Evolutionary conservation across 2,113 vertebrate species (phyloP), one percentile per base, ranked within the genome.

Genomic region (Xiphophorus hellerii): DNA sequence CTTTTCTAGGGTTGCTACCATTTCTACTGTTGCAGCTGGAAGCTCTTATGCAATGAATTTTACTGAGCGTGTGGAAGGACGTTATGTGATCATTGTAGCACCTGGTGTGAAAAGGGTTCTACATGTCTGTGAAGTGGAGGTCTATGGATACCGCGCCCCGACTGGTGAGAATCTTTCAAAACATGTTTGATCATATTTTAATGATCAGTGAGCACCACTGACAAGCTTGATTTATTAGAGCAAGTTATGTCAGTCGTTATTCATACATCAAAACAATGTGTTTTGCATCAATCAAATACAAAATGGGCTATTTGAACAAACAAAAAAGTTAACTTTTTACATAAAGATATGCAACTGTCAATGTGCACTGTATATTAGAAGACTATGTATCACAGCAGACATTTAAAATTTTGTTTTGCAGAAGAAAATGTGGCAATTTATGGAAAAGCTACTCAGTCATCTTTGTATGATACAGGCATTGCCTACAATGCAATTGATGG

Each of bases 391-490:
- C 15, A 39, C 0, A 28, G 1, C 4, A 28, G 51, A 60, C 8
- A 15, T 61, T 72, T 29, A 5, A 30, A 44, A 17, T 31, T 1
- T 64, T 28, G 22, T 48, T 74, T 14, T 69, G 25, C 68, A 71
- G 75, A 20, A 58, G 62, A 71, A 42, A 91, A 91, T 61, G 66
- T 91, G 62, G 82, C 90, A 0, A 5, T 90, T n/a, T 27, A 78
- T 25, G 87, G 89, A 62, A 85, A 73, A 79, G 90, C 90, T n/a
- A 13, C 82, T 0, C 90, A 91, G 67, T 92, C 90, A 0, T 81
- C 85, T 3, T 0, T 73, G 2, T 0, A 33, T 27, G 0, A 0
- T 3, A 11, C 0, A 6, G 73, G 66, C 48, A 0, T 25, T 0
- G 76, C 74, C 1, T 68, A 66, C 3, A 66, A 78, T 0, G 88